A percentile compares a stretch with the other conserved stretches of the same genome.
Evolutionary conservation across 2,113 vertebrate species (phyloP).

Genomic region (Charina bottae): DNA sequence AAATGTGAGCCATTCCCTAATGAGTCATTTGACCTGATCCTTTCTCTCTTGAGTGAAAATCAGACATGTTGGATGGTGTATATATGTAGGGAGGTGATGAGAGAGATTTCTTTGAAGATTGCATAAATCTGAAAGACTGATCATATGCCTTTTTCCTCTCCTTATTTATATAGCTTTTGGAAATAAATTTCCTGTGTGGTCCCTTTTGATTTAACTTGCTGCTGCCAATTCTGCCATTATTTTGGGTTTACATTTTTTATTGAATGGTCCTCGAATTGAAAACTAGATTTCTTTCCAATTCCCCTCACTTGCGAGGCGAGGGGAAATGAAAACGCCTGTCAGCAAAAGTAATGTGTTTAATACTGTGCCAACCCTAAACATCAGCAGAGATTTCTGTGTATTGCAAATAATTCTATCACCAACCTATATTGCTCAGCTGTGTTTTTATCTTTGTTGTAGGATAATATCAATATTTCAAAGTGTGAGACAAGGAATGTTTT

Average conservation of each 20-base stretch:
- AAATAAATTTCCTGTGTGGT: slow-evolving; percentile 59
- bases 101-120: slow-evolving; percentile 3
- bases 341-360: slow-evolving; percentile 83
- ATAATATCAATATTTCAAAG: slow-evolving; percentile 77
- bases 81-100: neutral
- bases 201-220: slow-evolving; percentile 65
- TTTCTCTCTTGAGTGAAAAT: neutral
- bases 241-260: slow-evolving; percentile 71
- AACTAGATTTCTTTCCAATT: slow-evolving; percentile 73
- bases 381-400: slow-evolving; percentile 75
- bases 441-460: slow-evolving; percentile 76
- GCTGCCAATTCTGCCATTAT: slow-evolving; percentile 43
- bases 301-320: slow-evolving; percentile 60
- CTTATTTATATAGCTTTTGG: slow-evolving; percentile 41
- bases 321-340: slow-evolving; percentile 79
- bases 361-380: slow-evolving; percentile 75
- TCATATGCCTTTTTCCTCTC: slow-evolving; percentile 33
- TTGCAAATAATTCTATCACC: slow-evolving; percentile 78
- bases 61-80: neutral
- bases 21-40: neutral
- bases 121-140: slow-evolving; percentile 32
- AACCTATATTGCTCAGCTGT: slow-evolving; percentile 71
- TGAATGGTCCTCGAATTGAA: slow-evolving; percentile 61
- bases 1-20: slow-evolving; percentile 1
- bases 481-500: slow-evolving; percentile 70